Evolutionary conservation across 2,888 invertebrate species (phyloP).

Genomic region (Pseudococcus jackbeardsleyi): DNA sequence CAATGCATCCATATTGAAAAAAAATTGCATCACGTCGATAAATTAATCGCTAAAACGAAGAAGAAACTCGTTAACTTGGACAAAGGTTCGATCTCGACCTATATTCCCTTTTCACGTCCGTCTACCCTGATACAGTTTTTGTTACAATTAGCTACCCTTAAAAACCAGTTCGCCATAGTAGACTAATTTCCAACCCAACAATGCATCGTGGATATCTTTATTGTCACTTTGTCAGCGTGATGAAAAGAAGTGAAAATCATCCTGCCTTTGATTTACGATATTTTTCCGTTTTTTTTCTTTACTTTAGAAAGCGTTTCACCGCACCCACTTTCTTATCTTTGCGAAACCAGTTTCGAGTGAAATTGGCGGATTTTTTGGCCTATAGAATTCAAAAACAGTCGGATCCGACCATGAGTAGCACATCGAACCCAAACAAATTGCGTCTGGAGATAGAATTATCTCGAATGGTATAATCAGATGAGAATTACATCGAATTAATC

Average conservation of each 20-base stretch:
- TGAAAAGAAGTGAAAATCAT: constrained; percentile 6
- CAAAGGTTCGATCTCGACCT: background rate
- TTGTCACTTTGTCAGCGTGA: background rate
- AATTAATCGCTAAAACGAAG: background rate
- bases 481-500: constrained; percentile 27
- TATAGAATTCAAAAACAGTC: too few species aligned
- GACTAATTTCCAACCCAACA: background rate
- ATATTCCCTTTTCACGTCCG: constrained; percentile 2
- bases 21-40: constrained; percentile 1
- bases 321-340: background rate
- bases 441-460: constrained; percentile 8
- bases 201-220: background rate
- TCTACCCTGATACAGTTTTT: background rate
- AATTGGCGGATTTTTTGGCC: background rate
- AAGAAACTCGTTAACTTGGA: background rate
- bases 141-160: background rate
- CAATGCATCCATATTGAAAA: background rate
- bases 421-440: constrained; percentile 28
- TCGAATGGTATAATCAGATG: background rate
- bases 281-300: background rate
- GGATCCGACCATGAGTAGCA: background rate
- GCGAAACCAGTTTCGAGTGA: background rate
- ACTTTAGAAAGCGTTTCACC: background rate
- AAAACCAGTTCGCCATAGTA: background rate
- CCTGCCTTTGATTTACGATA: background rate